Percentiles rank a stretch among this genome's conserved stretches.
These are phyloP conservation scores for Ylistrum balloti DNA, from an alignment of 1,140 invertebrate species.

Conservation along the genomic window DNA sequence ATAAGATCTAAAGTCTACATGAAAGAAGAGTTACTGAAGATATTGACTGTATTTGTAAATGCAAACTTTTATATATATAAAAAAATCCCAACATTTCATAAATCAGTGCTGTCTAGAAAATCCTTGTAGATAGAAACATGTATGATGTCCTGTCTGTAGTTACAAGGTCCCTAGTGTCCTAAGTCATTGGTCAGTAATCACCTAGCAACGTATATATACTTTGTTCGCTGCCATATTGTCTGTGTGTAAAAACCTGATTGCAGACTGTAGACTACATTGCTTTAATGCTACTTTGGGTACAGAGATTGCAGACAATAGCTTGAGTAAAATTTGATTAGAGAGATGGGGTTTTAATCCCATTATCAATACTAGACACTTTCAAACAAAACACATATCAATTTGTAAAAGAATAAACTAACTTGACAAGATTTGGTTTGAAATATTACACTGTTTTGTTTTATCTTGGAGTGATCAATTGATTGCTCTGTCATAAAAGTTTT, in stretches of 20 bases:
- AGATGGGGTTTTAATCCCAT: constrained; percentile 20
- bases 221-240: not conserved
- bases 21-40: too few species aligned
- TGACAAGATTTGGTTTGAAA: not conserved
- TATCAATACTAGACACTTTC: not conserved
- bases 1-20: too few species aligned
- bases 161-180: not conserved
- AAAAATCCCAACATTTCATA: not conserved
- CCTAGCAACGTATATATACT: not conserved
- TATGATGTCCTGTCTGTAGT: not conserved
- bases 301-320: not conserved
- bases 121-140: not conserved
- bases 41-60: not conserved
- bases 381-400: constrained; percentile 20
- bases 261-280: not conserved
- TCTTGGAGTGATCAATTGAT: not conserved
- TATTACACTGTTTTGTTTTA: not conserved
- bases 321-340: not conserved
- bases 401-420: not conserved
- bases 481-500: not conserved
- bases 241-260: not conserved
- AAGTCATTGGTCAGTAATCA: not conserved
- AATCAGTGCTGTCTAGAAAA: not conserved
- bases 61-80: not conserved
- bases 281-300: not conserved